Percentiles rank a stretch among this genome's conserved stretches.
Conservation (phyloP, 2,113 vertebrate genomes). For the Conger conger region DNA sequence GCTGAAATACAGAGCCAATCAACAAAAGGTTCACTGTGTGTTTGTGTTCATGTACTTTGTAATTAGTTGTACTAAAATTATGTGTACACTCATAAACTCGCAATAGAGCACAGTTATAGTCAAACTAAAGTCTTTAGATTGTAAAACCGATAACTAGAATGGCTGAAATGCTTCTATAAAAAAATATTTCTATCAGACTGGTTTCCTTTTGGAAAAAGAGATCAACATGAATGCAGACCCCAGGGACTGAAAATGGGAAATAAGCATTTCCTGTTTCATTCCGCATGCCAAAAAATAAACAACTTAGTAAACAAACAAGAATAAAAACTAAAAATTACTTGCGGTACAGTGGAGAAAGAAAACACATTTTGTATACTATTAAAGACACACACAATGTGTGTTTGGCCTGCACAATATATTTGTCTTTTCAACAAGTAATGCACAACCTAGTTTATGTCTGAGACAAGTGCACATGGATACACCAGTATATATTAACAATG, state of each 20-base stretch:
- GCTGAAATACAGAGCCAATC: no score
- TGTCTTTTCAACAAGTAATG: not conserved
- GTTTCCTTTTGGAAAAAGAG: conserved; percentile 58
- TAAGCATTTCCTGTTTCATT: conserved; percentile 75
- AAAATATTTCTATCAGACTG: conserved; percentile 62
- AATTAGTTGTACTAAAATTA: no score
- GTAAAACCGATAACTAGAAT: conserved; percentile 14
- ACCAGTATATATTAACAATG: not conserved
- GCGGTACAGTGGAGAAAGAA: conserved; percentile 58
- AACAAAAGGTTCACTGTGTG: no score
- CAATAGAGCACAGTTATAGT: no score
- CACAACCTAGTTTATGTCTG: not conserved
- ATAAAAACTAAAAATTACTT: conserved; percentile 56
- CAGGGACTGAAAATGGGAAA: conserved; percentile 73
- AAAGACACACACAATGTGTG: conserved; percentile 37
- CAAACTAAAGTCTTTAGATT: conserved; percentile 47
- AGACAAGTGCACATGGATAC: no score
- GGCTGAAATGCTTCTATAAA: conserved; percentile 68
- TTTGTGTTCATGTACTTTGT: no score
- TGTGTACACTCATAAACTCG: no score
- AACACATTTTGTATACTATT: conserved; percentile 54
- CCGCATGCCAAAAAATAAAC: conserved; percentile 64
- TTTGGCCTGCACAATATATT: not conserved
- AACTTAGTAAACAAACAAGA: no score
- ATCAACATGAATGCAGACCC: conserved; percentile 62